These are phyloP conservation scores for Carassius gibelio DNA, from an alignment of 2,113 vertebrate species.

Conservation along the genomic window DNA sequence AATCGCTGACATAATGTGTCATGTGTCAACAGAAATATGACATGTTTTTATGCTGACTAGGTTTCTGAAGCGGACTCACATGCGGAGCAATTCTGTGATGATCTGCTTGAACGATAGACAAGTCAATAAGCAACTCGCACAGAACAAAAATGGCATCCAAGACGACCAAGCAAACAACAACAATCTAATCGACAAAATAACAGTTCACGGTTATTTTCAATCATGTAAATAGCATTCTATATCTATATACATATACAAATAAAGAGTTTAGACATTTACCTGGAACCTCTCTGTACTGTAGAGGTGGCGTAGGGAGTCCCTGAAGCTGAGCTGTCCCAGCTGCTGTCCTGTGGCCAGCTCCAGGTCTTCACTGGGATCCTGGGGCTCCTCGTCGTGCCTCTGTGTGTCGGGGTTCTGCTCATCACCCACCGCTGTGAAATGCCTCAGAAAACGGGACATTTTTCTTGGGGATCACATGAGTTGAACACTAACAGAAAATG, in stretches of 20 bases:
- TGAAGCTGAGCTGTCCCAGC: slow-evolving; percentile 66
- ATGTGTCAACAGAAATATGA: background rate
- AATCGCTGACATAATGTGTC: background rate
- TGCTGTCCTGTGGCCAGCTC: slow-evolving; percentile 52
- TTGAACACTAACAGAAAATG: background rate
- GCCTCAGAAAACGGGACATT: slow-evolving; percentile 86
- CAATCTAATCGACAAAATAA: slow-evolving; percentile 73
- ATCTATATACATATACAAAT: background rate
- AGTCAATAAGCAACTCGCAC: slow-evolving; percentile 86
- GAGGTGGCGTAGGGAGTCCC: slow-evolving; percentile 79
- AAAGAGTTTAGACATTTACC: slow-evolving; percentile 69
- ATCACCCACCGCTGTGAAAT: slow-evolving; percentile 90
- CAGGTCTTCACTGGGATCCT: slow-evolving; percentile 60
- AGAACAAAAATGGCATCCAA: slow-evolving; percentile 92
- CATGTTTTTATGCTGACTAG: background rate
- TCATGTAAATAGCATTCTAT: background rate
- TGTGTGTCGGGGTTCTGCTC: slow-evolving; percentile 65
- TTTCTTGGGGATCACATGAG: background rate
- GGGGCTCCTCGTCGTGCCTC: slow-evolving; percentile 78
- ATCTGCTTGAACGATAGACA: slow-evolving; percentile 81
- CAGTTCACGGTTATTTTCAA: background rate
- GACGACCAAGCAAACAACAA: slow-evolving; percentile 87
- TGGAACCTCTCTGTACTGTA: slow-evolving; percentile 86
- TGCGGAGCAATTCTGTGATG: slow-evolving; percentile 73
- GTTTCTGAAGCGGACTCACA: slow-evolving; percentile 70